phyloP scores from a whole-genome alignment of 2,113 vertebrate genomes.

The Odocoileus virginianus region DNA sequence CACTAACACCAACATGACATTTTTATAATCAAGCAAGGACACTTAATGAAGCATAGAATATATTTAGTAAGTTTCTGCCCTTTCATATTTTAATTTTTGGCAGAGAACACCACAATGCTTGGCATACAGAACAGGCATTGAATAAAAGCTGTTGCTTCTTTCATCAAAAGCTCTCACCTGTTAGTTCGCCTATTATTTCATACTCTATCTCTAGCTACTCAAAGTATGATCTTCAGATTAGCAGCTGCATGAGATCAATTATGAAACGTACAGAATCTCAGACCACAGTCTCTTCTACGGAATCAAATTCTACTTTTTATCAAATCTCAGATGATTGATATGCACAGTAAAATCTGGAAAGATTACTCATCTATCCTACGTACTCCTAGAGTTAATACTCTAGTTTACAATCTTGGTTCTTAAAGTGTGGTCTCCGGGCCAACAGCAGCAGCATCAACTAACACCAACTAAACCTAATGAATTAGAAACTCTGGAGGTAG shows the following conservation, averaged over 20 bases:
- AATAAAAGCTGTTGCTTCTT: neutral
- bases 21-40: neutral
- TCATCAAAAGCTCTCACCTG: neutral
- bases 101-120: neutral
- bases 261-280: neutral
- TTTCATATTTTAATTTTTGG: neutral
- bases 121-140: neutral
- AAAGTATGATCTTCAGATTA: neutral
- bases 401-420: neutral
- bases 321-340: neutral
- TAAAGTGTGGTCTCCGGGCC: neutral
- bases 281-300: neutral
- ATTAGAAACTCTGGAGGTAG: neutral
- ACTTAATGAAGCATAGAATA: neutral
- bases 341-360: neutral
- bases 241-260: neutral
- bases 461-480: neutral
- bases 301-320: neutral
- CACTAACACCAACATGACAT: neutral
- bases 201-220: neutral
- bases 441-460: neutral
- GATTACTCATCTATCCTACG: neutral
- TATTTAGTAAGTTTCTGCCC: neutral
- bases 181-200: neutral
- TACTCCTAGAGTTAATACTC: neutral